Evolutionary conservation across 2,797 vertebrate genomes (phyloP), one percentile per base, ranked within the genome.

Genomic region (Lithobates pipiens): DNA sequence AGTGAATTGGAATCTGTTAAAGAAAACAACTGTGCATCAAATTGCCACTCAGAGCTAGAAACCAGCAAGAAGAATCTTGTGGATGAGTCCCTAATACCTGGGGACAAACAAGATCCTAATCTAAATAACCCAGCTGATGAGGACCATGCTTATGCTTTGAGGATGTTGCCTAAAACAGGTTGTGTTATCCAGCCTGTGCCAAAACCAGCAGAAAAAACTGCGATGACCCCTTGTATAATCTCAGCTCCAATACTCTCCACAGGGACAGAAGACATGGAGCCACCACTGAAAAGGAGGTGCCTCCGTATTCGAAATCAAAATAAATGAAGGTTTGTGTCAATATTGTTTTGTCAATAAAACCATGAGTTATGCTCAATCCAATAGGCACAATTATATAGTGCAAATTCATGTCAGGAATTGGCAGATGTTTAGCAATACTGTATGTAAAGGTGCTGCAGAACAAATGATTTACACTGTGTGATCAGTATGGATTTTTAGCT

Each of bases 221-320:
- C 96, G 91, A 95, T 98, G 86, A 93, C 97, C 11, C 97, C 98
- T 8, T 98, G 98, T 93, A 95, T 97, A 94, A 95, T 98, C 91
- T 95, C 96, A 88, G 91, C 97, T 54, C 97, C 98, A 80, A 90
- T 95, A 88, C 93, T 99, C 90, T 94, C 96, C 90, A 92, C 96
- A 10, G 97, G 97, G 90, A 96, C 97, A 88, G 95, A 97, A 29
- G 98, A 99, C 92, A 94, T 98, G 90, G 97, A 99, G 94, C 98
- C 98, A 54, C 97, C 97, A 6, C 93, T 99, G 91, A 99, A 99
- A 96, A 97, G 98, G 94, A 97, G 98, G 95, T 99, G 98, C 93
- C 96, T 99, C 95, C 97, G 98, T 95, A 99, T 99, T 94, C 97
- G 98, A 96, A 99, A 99, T 97, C 98, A 99, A 95, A 99, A 99